Base-by-base conservation (phyloP, 2,888 invertebrate species). In the Latheticus oryzae region DNA sequence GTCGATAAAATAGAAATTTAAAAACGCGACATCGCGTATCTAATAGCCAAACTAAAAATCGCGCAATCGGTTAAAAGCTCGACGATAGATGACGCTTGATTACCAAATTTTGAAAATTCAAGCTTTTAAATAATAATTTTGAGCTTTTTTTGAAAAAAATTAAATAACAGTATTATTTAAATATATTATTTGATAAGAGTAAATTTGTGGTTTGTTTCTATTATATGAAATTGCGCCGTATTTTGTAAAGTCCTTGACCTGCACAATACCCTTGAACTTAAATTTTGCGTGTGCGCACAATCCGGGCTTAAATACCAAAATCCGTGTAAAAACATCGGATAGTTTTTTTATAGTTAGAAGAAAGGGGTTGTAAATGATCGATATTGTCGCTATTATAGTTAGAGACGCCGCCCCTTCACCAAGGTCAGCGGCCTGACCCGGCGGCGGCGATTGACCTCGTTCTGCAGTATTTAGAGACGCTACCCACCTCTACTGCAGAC, bases 341-440 rank as follows among this genome's bases (percentile, higher is more conserved):
- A n/a, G 13, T 24, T 40, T 15, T 16, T 37, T 45, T 42, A 53
- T 35, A 16, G 35, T 16, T 45, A 37, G 13, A 26, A 28, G 48
- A 28, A 24, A 37, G 21, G 21, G 32, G 9, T 12, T 33, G 19
- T 23, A 15, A 16, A 51, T 48, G 58, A 59, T 59, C 59, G 54
- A 59, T 59, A 50, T 12, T 28, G 50, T 9, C 48, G 48, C 16
- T 32, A 42, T 52, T 28, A 37, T 19, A 30, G 42, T 40, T 24
- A 19, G 35, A 26, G 61, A 59, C 64, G 67, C 62, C 61, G 58
- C 63, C 61, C 60, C 37, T 53, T 48, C 62, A 58, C 68, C 74
- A 75, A 74, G 73, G 75, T 73, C 73, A 73, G 71, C 73, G 73
- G 66, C 74, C 73, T 72, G 72, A 71, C 72, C 70, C 72, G 73